Base-by-base conservation (phyloP, 2,797 vertebrate species). In the Muscicapa comitata region DNA sequence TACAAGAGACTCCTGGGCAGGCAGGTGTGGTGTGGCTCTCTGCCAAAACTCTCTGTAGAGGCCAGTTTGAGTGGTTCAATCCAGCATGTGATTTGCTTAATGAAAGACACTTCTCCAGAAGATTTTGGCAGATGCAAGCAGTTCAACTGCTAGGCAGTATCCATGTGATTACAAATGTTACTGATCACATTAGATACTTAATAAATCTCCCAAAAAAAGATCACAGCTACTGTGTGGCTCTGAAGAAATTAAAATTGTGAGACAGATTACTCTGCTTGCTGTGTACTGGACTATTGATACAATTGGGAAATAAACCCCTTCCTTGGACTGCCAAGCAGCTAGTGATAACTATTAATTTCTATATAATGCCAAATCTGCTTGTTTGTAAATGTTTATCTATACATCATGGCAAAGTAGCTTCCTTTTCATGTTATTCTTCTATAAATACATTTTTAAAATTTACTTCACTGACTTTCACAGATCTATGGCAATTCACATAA, bases 1-100 rank as follows among this genome's bases (percentile, higher is more conserved):
- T 91, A 42, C 54, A 54, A 57, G 81, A 75, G 75, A 37, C 35
- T 95, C 62, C 84, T 67, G 92, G 83, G 65, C 51, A 85, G 1
- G 6, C 47, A 78, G 75, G 65, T 75, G 0, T 66, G 83, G 31
- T 35, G 79, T 17, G 55, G 79, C 82, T 83, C 40, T 63, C 70
- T 91, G 95, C 96, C 95, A 96, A 77, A 81, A 17, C 58, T 77
- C 72, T 89, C 82, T 84, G 89, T 4, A 78, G 85, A 81, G 91
- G 87, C 91, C 89, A 94, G 51, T 75, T 74, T 66, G 89, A 95
- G 73, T 73, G 82, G 54, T 70, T 90, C 79, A 72, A 62, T 77
- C 91, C 95, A 94, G 76, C 58, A 68, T 93, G 87, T 91, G 95
- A 95, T 96, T 94, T 97, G 89, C 87, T 93, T 95, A 96, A 95